A percentile compares a stretch with the other conserved stretches of the same genome.
Evolutionary conservation across 2,113 vertebrate genomes (phyloP).

Genomic region (Nothoprocta pentlandii): DNA sequence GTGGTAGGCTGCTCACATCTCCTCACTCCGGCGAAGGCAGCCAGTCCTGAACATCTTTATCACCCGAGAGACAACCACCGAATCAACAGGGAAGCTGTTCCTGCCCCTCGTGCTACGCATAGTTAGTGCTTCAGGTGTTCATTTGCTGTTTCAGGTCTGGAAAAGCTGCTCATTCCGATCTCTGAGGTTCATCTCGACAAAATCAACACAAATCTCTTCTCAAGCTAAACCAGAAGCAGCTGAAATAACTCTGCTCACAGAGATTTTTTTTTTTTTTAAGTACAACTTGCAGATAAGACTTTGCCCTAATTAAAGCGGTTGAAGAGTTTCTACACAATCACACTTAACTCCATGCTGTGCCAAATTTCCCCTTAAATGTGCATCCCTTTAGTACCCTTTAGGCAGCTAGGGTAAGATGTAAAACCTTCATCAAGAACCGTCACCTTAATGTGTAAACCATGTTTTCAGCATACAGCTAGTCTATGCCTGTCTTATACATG

Average conservation of each 20-base stretch:
- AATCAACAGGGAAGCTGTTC: background rate
- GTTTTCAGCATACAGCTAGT: background rate
- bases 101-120: background rate
- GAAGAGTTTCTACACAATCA: background rate
- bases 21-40: accelerated
- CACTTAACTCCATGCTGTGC: background rate
- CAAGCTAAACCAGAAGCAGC: background rate
- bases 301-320: background rate
- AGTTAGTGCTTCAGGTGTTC: background rate
- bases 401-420: background rate
- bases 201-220: background rate
- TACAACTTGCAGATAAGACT: background rate
- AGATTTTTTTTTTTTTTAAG: background rate
- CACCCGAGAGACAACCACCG: background rate
- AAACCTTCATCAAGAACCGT: background rate
- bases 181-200: background rate
- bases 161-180: background rate
- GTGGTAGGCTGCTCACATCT: background rate
- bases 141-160: background rate
- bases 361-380: background rate
- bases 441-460: background rate
- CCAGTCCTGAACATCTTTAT: no score
- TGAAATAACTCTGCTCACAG: background rate
- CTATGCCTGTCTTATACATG: no score
- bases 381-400: background rate